These are phyloP conservation scores for Neoarius graeffei DNA, from an alignment of 2,113 vertebrate species.

Conservation along the genomic window DNA sequence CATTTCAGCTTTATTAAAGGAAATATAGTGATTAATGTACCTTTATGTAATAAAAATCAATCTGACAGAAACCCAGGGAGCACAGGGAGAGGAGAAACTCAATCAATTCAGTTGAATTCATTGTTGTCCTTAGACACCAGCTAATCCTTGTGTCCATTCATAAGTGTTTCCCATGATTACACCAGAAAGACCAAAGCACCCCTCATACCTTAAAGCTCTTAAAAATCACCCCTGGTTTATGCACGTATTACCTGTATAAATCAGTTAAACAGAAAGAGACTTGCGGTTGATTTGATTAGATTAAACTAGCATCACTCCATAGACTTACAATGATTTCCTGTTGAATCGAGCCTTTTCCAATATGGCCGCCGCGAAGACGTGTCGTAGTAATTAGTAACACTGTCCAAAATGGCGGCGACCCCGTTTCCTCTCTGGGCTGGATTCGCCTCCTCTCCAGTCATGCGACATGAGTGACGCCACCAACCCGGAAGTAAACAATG, in stretches of 20 bases:
- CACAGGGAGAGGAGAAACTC: not conserved
- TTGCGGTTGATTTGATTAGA: not conserved
- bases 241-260: not conserved
- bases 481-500: slow-evolving; percentile 49
- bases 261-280: not conserved
- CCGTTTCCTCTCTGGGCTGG: not conserved
- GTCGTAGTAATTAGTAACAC: not conserved
- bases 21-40: not conserved
- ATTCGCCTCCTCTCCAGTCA: not conserved
- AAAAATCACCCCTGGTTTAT: not conserved
- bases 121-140: too few species aligned
- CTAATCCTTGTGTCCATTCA: too few species aligned
- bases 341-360: not conserved
- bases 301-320: not conserved
- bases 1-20: too few species aligned
- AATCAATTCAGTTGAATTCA: too few species aligned
- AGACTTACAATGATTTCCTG: not conserved
- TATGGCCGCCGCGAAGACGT: not conserved
- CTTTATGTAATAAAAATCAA: not conserved
- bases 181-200: not conserved
- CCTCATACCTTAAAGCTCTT: not conserved
- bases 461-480: not conserved
- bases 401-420: slow-evolving; percentile 7
- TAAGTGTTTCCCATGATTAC: not conserved
- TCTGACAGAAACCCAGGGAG: not conserved